Base-by-base conservation (phyloP, 2,888 invertebrate species). In the Tetanocera ferruginea region DNA sequence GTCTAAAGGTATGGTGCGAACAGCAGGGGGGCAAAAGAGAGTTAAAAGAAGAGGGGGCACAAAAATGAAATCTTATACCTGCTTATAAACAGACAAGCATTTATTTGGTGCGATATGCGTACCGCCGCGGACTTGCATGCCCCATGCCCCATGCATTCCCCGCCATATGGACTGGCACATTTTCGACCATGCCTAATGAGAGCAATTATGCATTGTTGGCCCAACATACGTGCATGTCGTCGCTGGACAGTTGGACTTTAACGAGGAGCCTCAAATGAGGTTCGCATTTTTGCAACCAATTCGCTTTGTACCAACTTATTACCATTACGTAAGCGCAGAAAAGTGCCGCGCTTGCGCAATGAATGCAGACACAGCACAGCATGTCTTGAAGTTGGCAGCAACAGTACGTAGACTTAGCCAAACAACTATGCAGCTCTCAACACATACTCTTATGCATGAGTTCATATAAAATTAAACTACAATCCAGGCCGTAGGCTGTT, bases 191-290 rank as follows among this genome's bases (percentile, higher is more conserved):
- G 88, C 87, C 87, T 87, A 87, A 87, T 87, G 88, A 87, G 88
- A 86, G 86, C 87, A 87, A 87, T 88, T 88, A 88, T 87, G 86
- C 86, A 85, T 87, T 87, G 86, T 88, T 87, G 87, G 84, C 84
- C 83, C 87, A 57, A 71, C 19, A 60, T 67, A 34, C 75, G 31
- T 49, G 52, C 5, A 76, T 71, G 37, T 71, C 55, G 52, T 71
- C 55, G 52, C 4, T 70, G 70, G 49, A 49, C 19, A 3, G 25
- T 19, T 25, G 19, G 55, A 71, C 57, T 57, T 71, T 31, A 71
- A 57, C 69, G 25, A 69, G 43, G 11, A 43, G 69, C 9, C 49
- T 55, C 19, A 19, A 55, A 28, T 17, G 34, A n/a, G 64, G 17
- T 5, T 19, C 4, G 31, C 64, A n/a, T 11, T 28, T 28, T 34